Conservation (phyloP, 2,888 invertebrate genomes). For the Drosophila peninsularis region DNA sequence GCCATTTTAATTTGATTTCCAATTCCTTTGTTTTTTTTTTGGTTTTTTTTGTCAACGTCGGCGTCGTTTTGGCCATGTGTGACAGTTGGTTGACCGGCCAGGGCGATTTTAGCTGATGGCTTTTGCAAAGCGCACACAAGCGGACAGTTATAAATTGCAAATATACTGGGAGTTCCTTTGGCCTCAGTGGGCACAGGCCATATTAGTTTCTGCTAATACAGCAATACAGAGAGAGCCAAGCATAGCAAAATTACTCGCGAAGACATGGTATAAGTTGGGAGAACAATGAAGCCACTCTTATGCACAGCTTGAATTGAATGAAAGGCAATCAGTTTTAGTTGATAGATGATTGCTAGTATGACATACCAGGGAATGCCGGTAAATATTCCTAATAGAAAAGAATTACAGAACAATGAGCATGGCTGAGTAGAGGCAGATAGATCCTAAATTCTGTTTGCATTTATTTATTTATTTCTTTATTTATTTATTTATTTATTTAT, state of each 20-base stretch:
- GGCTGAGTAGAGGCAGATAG: no score
- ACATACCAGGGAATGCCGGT: no score
- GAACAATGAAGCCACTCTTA: not conserved
- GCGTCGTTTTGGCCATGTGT: conserved; percentile 64
- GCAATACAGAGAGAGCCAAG: not conserved
- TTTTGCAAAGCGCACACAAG: conserved; percentile 22
- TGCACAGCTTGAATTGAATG: no score
- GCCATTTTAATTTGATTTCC: conserved; percentile 75
- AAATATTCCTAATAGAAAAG: no score
- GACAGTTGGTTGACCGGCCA: conserved; percentile 65
- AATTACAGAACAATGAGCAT: no score
- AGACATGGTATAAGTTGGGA: not conserved
- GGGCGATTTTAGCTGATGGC: conserved; percentile 61
- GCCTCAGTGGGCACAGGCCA: conserved; percentile 22
- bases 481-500: no score
- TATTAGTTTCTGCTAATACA: conserved; percentile 2
- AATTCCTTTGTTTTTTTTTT: conserved; percentile 24
- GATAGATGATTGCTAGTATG: no score
- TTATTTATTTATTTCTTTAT: no score
- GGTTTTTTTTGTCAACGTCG: conserved; percentile 35
- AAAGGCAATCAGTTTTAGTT: no score
- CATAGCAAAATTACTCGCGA: no score
- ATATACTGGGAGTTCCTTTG: conserved; percentile 36
- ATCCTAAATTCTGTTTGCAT: no score
- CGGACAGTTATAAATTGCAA: conserved; percentile 47